Evolutionary conservation across 2,888 invertebrate species (phyloP), one percentile per base, ranked within the genome.

Genomic region (Helleia helle): DNA sequence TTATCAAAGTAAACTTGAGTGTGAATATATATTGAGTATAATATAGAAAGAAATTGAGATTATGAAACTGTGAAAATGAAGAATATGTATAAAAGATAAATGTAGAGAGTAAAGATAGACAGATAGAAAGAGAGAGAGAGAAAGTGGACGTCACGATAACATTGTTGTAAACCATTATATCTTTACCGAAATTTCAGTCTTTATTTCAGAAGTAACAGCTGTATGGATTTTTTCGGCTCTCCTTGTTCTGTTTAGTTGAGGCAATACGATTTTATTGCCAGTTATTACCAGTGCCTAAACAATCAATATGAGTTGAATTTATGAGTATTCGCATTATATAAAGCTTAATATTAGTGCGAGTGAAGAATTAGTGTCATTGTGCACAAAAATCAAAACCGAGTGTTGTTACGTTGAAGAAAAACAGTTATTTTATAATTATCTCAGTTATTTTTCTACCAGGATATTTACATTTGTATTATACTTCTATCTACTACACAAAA

Each of bases 261-360:
- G 84, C 47, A 67, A 71, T 67, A 81, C 79, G 48, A 84, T 83
- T 73, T 69, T 84, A 69, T 83, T 83, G 58, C 67, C 80, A 58
- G 75, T 74, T 59, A 75, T 72, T 54, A 67, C 55, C 62, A 83
- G 62, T 61, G 71, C 81, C 84, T 84, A 81, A 51, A 62, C 51
- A 77, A 67, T 71, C 66, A 76, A 67, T 56, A 52, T 62, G 69
- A 61, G 63, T 62, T 65, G 65, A 65, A 62, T 43, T 45, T 46
- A 58, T 58, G 57, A 51, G 48, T 48, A 53, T 56, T 59, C 63
- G 66, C 51, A 52, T 57, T 49, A 59, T 52, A 36, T 26, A 64
- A 65, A 65, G 65, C 54, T 62, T 56, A 51, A 52, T 50, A 58
- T 52, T 59, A 48, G 58, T 65, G 67, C 70, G 41, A 50, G 51